Conservation (phyloP, 1,140 invertebrate genomes). For the Lethrus apterus region DNA sequence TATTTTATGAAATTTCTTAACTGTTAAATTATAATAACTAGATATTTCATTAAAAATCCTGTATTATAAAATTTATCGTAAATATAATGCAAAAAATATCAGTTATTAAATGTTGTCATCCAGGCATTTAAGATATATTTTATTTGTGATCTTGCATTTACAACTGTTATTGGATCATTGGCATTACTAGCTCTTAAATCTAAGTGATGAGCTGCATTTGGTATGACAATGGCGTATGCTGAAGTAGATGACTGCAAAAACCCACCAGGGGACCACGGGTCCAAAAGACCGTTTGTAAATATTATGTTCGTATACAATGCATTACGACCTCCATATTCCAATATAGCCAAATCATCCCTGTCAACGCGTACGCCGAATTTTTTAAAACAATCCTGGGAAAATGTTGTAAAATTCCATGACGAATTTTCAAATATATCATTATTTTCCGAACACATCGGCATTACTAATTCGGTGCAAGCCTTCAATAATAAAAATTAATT, state of each 20-base stretch:
- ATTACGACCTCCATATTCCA: slow-evolving; percentile 75
- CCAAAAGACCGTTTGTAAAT: slow-evolving; percentile 85
- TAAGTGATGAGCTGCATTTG: slow-evolving; percentile 87
- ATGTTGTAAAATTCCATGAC: slow-evolving; percentile 66
- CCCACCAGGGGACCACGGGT: slow-evolving; percentile 91
- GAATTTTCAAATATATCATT: slow-evolving; percentile 77
- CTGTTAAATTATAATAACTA: too few relatives aligned
- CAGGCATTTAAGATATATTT: slow-evolving; percentile 59
- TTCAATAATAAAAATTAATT: too few relatives aligned
- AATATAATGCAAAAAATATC: too few relatives aligned
- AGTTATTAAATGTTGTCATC: too few relatives aligned
- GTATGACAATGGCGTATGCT: slow-evolving; percentile 67
- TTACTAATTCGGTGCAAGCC: slow-evolving; percentile 93
- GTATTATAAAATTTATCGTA: too few relatives aligned
- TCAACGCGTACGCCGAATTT: slow-evolving; percentile 57
- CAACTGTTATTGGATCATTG: slow-evolving; percentile 64
- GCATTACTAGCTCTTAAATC: slow-evolving; percentile 70
- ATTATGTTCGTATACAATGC: slow-evolving; percentile 71
- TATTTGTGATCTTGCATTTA: slow-evolving; percentile 59
- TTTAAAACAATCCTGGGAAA: slow-evolving; percentile 58
- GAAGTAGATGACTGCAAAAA: slow-evolving; percentile 65
- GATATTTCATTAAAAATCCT: too few relatives aligned
- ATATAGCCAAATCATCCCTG: slow-evolving; percentile 55
- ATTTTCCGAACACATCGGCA: slow-evolving; percentile 81
- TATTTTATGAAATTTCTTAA: too few relatives aligned